A percentile compares a stretch with the other conserved stretches of the same genome.
Conservation (phyloP, 2,888 invertebrate species). For the Ecliptopera silaceata region DNA sequence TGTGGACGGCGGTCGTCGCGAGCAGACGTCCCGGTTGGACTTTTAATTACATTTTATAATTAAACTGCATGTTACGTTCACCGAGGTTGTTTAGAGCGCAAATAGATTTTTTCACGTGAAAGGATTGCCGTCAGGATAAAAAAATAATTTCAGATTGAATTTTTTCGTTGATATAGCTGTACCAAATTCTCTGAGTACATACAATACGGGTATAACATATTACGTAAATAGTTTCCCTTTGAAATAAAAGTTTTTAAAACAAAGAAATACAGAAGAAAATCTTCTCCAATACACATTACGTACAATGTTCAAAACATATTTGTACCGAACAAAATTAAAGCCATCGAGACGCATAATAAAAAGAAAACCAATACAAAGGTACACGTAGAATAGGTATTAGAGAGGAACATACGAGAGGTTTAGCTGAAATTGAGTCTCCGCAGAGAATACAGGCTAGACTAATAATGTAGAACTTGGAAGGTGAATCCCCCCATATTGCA, state of each 20-base stretch:
- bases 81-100: slow-evolving; percentile 9
- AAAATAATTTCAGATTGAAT: not conserved
- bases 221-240: too few relatives aligned
- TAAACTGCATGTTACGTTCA: slow-evolving; percentile 49
- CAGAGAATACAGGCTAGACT: slow-evolving; percentile 46
- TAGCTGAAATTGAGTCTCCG: slow-evolving; percentile 47
- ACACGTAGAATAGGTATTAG: slow-evolving; percentile 40
- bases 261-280: slow-evolving; percentile 8
- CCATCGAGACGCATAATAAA: slow-evolving; percentile 32
- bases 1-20: slow-evolving; percentile 44
- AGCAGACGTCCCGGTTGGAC: slow-evolving; percentile 43
- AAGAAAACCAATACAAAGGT: slow-evolving; percentile 42
- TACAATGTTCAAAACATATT: slow-evolving; percentile 12
- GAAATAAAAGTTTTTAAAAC: not conserved
- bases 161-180: too few relatives aligned
- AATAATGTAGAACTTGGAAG: slow-evolving; percentile 43
- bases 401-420: slow-evolving; percentile 41
- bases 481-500: slow-evolving; percentile 40
- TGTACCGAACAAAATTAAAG: slow-evolving; percentile 28
- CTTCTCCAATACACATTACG: not conserved
- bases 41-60: slow-evolving; percentile 63
- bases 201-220: too few relatives aligned
- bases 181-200: too few relatives aligned
- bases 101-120: not conserved
- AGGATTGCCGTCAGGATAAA: not conserved